These are phyloP conservation scores for Druon quercuslanigerum DNA, from an alignment of 1,140 invertebrate species.

Conservation along the genomic window DNA sequence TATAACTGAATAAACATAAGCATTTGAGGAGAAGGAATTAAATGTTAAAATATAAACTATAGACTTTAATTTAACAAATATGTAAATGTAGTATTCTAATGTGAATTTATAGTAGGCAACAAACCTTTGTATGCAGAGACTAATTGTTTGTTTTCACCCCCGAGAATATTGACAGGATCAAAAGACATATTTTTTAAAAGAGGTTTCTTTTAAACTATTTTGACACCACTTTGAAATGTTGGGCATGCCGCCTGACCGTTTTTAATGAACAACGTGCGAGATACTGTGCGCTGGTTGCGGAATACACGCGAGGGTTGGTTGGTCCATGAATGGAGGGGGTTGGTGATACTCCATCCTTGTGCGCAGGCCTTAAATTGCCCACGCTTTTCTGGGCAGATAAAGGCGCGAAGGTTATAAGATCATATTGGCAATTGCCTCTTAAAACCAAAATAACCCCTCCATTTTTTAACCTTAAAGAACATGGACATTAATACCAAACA, in stretches of 20 bases:
- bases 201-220: background rate
- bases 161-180: too few species aligned
- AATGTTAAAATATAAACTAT: too few species aligned
- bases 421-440: background rate
- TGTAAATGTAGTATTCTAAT: too few species aligned
- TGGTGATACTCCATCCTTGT: conserved; percentile 44
- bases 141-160: too few species aligned
- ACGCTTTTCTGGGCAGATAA: conserved; percentile 50
- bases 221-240: conserved; percentile 13
- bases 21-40: too few species aligned
- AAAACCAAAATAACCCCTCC: background rate
- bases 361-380: conserved; percentile 62
- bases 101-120: too few species aligned
- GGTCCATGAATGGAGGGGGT: conserved; percentile 66
- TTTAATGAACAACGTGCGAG: conserved; percentile 52
- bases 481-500: too few species aligned
- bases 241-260: conserved; percentile 53
- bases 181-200: too few species aligned
- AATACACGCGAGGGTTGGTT: conserved; percentile 57
- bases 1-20: too few species aligned
- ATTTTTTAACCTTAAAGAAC: background rate
- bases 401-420: conserved; percentile 24
- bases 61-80: too few species aligned
- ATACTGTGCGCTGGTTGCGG: conserved; percentile 55
- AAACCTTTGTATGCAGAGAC: too few species aligned